Evolutionary conservation across 1,140 invertebrate species (phyloP), one percentile per base, ranked within the genome.

Genomic region (Bombus terrestris): DNA sequence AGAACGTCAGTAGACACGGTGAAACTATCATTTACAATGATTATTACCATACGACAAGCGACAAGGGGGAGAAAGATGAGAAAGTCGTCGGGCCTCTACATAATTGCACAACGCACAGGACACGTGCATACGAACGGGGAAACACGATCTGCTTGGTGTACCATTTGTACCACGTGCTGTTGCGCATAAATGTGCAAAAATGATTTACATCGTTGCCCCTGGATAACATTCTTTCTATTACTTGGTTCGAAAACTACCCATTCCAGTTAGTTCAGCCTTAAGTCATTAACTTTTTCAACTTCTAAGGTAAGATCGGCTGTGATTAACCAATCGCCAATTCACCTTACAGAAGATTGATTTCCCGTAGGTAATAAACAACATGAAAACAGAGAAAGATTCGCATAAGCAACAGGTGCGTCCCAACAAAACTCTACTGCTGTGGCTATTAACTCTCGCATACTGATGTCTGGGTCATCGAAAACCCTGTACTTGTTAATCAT

Each of bases 91-190:
- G 8, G 82, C 13, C 47, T 69, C 32, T 57, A 83, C 74, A 57
- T 83, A 83, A 83, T 83, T 69, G 82, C 82, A 32, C 82, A 57
- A 83, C 81, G 72, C 59, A 64, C 37, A 28, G 53, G 57, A 74
- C 73, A 73, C 39, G 80, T 41, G 72, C 35, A 59, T 25, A n/a
- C 81, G 57, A 62, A 53, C 41, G 59, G 53, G 59, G 75, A 71
- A 78, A 84, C 35, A 78, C 35, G 37, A 47, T 10, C 62, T 15
- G 64, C 32, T 13, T 13, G 35, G 12, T 43, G 82, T 78, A 84
- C 82, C 75, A 84, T 84, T 84, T 84, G 82, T 84, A 43, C 47
- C 74, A n/a, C 82, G 47, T 57, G 82, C 39, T 84, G 82, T 84
- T 71, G 75, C 53, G 75, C 37, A 59, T 84, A 79, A 84, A 37